phyloP scores from a whole-genome alignment of 2,797 vertebrate species.

The Anguilla megastoma region DNA sequence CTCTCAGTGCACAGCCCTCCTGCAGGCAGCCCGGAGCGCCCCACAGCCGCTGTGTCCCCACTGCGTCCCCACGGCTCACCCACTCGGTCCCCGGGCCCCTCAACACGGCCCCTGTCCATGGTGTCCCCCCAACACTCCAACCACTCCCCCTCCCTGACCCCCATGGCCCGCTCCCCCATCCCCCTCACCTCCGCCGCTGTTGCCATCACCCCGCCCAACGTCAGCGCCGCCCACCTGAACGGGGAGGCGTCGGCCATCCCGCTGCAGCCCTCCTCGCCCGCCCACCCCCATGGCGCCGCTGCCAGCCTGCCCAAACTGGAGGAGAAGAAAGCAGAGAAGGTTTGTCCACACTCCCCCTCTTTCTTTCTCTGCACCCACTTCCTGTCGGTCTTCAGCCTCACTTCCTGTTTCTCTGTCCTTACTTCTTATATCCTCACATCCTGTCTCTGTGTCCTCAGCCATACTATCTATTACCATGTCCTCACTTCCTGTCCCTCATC shows the following conservation, averaged over 20 bases:
- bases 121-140: slow-evolving; percentile 83
- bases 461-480: neutral
- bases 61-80: slow-evolving; percentile 86
- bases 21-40: slow-evolving; percentile 81
- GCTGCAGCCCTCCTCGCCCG: slow-evolving; percentile 63
- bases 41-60: slow-evolving; percentile 81
- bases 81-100: slow-evolving; percentile 78
- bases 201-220: slow-evolving; percentile 88
- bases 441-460: neutral
- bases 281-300: slow-evolving; percentile 62
- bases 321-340: slow-evolving; percentile 89
- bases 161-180: slow-evolving; percentile 73
- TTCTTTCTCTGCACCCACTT: neutral
- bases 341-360: slow-evolving; percentile 56
- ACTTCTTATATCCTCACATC: neutral
- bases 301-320: slow-evolving; percentile 68
- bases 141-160: slow-evolving; percentile 71
- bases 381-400: neutral
- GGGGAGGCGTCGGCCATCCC: slow-evolving; percentile 67
- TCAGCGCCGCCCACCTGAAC: slow-evolving; percentile 81
- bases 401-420: neutral
- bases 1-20: slow-evolving; percentile 74
- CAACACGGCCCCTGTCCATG: slow-evolving; percentile 79
- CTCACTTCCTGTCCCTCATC: neutral
- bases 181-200: slow-evolving; percentile 84